Evolutionary conservation across 2,113 vertebrate genomes (phyloP).

Genomic region (Hipposideros armiger): DNA sequence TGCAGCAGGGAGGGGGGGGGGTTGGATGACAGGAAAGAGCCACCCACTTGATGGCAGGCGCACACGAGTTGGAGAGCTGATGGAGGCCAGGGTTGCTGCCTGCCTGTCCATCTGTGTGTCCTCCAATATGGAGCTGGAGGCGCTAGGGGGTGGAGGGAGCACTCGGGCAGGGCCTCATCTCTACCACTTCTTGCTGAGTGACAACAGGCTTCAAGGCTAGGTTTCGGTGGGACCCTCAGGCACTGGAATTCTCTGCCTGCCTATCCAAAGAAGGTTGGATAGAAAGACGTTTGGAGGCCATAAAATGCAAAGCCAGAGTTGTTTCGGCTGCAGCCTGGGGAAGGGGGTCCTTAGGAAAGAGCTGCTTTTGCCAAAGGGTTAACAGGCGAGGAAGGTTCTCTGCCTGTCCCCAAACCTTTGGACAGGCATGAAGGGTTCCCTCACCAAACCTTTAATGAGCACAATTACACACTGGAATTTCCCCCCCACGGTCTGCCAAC

Average conservation of each 20-base stretch:
- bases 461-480: slow-evolving; percentile 55
- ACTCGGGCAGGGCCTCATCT: not conserved
- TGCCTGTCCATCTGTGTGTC: not conserved
- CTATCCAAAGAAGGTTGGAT: not conserved
- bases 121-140: not conserved
- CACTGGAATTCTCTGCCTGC: not conserved
- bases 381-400: slow-evolving; percentile 26
- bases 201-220: not conserved
- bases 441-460: slow-evolving; percentile 64
- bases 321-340: not conserved
- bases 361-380: not conserved
- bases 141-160: not conserved
- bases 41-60: not conserved
- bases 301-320: fast-evolving
- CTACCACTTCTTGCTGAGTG: not conserved
- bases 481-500: slow-evolving; percentile 5
- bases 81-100: not conserved
- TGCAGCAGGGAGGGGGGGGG: not conserved
- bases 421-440: slow-evolving; percentile 29
- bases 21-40: not conserved
- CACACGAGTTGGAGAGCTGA: not conserved
- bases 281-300: not conserved
- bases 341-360: not conserved
- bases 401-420: not conserved
- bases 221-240: not conserved